Evolutionary conservation across 2,113 vertebrate genomes (phyloP).

Genomic region (Corythornis cristatus): DNA sequence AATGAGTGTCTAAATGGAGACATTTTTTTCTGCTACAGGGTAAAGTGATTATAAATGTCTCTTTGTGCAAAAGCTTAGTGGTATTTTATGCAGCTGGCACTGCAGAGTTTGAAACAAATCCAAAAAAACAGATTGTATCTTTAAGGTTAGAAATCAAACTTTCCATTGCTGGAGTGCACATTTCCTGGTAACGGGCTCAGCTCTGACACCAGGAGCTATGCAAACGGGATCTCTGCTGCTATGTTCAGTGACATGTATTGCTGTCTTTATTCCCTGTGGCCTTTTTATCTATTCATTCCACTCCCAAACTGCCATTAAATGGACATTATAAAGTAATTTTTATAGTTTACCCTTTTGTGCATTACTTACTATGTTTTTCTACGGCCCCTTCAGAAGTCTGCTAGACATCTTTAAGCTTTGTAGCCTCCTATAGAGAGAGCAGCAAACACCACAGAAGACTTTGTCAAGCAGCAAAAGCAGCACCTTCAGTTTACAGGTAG

Average conservation of each 20-base stretch:
- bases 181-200: background rate
- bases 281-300: conserved; percentile 15
- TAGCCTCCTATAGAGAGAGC: background rate
- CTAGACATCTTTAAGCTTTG: background rate
- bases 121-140: conserved; percentile 64
- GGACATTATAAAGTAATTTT: conserved; percentile 10
- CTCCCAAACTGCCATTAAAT: conserved; percentile 10
- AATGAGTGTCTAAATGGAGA: conserved; percentile 57
- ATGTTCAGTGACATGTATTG: background rate
- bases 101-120: conserved; percentile 60
- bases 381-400: background rate
- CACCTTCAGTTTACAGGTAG: background rate
- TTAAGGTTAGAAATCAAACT: conserved; percentile 56
- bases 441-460: background rate
- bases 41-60: conserved; percentile 66
- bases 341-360: background rate
- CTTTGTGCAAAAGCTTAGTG: conserved; percentile 52
- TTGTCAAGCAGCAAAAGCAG: background rate
- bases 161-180: background rate
- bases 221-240: background rate
- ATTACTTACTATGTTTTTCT: background rate
- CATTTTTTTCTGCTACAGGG: conserved; percentile 57
- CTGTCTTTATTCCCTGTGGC: background rate
- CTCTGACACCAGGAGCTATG: background rate
- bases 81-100: conserved; percentile 56